Percentiles rank a stretch among this genome's conserved stretches.
These are phyloP conservation scores for Artibeus jamaicensis DNA, from an alignment of 2,797 vertebrate species.

Conservation along the genomic window DNA sequence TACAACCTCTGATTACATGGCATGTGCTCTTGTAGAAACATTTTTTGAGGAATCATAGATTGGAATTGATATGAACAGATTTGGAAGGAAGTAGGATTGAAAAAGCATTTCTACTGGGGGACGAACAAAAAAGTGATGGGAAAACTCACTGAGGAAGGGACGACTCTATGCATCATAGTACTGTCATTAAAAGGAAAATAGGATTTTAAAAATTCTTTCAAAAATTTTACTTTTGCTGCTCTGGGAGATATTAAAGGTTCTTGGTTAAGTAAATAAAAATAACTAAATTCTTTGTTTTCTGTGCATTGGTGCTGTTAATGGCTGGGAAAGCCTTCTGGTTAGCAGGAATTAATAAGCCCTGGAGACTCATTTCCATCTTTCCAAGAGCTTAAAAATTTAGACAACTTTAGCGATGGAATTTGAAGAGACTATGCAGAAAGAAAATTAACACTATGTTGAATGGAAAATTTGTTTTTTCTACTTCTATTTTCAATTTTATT, in stretches of 20 bases:
- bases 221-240: background rate
- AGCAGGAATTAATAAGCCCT: slow-evolving; percentile 39
- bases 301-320: background rate
- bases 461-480: background rate
- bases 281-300: background rate
- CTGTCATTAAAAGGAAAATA: background rate
- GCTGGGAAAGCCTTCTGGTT: background rate
- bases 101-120: background rate
- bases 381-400: background rate
- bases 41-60: background rate
- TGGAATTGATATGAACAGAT: background rate
- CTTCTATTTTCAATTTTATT: slow-evolving; percentile 10
- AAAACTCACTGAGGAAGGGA: background rate
- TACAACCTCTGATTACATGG: background rate
- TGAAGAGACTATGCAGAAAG: background rate
- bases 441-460: background rate
- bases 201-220: background rate
- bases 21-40: background rate
- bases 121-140: background rate
- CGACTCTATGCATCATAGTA: background rate
- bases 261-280: slow-evolving; percentile 40
- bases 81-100: background rate
- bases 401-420: background rate
- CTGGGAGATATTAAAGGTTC: background rate
- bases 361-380: slow-evolving; percentile 42